Evolutionary conservation across 2,797 vertebrate genomes (phyloP).

Genomic region (Notamacropus eugenii): DNA sequence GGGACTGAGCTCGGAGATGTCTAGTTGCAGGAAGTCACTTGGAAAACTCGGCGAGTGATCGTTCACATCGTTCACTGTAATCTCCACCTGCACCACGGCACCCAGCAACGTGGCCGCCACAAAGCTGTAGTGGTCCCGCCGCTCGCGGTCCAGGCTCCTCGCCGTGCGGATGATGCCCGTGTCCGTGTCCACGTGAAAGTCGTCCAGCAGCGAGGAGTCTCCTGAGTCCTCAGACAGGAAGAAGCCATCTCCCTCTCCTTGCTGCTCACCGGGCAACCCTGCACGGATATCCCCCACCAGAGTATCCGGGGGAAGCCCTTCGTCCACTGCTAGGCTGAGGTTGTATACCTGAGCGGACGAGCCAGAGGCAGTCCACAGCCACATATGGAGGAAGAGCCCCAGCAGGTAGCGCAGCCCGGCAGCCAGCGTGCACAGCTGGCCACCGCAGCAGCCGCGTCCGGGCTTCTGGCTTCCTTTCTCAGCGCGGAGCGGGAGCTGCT

Average conservation of each 20-base stretch:
- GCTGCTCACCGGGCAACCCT: slow-evolving; percentile 81
- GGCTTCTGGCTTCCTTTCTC: background rate
- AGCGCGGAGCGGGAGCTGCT: background rate
- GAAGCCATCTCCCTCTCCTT: slow-evolving; percentile 87
- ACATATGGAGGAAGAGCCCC: slow-evolving; percentile 68
- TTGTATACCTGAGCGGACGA: slow-evolving; percentile 88
- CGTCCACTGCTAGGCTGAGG: slow-evolving; percentile 90
- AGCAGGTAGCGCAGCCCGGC: slow-evolving; percentile 42
- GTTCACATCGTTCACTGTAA: slow-evolving; percentile 92
- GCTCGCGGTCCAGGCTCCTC: slow-evolving; percentile 91
- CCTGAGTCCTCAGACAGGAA: slow-evolving; percentile 93
- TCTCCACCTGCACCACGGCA: slow-evolving; percentile 91
- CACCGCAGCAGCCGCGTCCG: slow-evolving; percentile 12
- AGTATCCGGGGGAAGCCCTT: slow-evolving; percentile 91
- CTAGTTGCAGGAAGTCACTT: slow-evolving; percentile 82
- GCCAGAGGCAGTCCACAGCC: slow-evolving; percentile 69
- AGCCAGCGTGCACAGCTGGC: slow-evolving; percentile 8
- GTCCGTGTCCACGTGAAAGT: slow-evolving; percentile 92
- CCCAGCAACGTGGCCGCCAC: slow-evolving; percentile 92
- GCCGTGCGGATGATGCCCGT: slow-evolving; percentile 94
- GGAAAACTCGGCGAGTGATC: slow-evolving; percentile 92
- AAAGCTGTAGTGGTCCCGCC: slow-evolving; percentile 90
- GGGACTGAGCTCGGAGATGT: slow-evolving; percentile 91
- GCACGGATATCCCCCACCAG: slow-evolving; percentile 92
- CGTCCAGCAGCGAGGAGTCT: slow-evolving; percentile 92